These are phyloP conservation scores for Charina bottae DNA, from an alignment of 2,113 vertebrate genomes.

Conservation along the genomic window DNA sequence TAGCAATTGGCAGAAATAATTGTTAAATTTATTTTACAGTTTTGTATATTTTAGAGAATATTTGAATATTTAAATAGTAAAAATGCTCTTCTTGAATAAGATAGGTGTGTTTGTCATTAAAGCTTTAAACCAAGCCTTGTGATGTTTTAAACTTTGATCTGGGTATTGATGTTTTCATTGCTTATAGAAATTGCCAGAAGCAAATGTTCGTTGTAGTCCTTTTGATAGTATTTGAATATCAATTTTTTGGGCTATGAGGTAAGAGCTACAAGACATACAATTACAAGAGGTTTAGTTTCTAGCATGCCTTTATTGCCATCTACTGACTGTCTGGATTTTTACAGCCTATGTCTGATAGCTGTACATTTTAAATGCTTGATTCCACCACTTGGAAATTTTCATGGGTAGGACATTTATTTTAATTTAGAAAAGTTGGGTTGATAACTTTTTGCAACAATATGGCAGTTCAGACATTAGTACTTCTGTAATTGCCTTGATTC, in stretches of 20 bases:
- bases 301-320: background rate
- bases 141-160: background rate
- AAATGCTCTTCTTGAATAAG: background rate
- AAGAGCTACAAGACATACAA: background rate
- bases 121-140: background rate
- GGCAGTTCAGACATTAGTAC: constrained; percentile 59
- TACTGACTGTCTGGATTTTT: background rate
- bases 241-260: background rate
- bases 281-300: background rate
- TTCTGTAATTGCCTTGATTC: constrained; percentile 61
- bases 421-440: constrained; percentile 16
- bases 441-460: constrained; percentile 47
- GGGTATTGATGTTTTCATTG: background rate
- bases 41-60: background rate
- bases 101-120: background rate
- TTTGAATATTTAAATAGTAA: background rate
- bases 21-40: background rate
- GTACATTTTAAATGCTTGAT: background rate
- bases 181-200: background rate
- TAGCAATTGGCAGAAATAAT: background rate
- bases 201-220: background rate
- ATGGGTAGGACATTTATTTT: background rate
- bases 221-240: background rate
- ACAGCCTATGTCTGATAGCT: background rate
- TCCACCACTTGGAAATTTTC: background rate